Percentiles rank a stretch among this genome's conserved stretches.
Evolutionary conservation across 2,113 vertebrate species (phyloP).

Genomic region (Cavia porcellus): DNA sequence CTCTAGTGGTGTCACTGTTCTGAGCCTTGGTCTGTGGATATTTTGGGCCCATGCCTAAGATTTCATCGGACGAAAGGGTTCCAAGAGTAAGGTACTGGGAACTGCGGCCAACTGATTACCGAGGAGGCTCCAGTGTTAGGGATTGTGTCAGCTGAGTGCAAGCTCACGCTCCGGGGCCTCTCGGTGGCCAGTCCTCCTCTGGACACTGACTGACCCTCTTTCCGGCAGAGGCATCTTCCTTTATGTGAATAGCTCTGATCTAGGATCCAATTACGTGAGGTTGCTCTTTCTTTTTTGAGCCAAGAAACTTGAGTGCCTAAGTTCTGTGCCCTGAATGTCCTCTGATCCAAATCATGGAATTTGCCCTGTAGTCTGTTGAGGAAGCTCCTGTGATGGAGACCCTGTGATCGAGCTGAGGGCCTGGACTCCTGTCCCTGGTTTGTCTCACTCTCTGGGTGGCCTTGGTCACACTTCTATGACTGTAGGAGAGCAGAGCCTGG

Average conservation of each 20-base stretch:
- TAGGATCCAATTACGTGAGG: background rate
- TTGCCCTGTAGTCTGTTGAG: background rate
- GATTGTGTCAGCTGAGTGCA: background rate
- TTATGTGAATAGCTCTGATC: background rate
- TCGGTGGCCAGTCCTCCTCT: background rate
- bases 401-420: background rate
- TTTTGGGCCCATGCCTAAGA: background rate
- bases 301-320: background rate
- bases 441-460: background rate
- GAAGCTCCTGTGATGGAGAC: background rate
- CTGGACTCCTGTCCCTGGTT: background rate
- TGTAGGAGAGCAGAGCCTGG: background rate
- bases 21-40: background rate
- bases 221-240: background rate
- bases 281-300: background rate
- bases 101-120: background rate
- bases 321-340: background rate
- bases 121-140: background rate
- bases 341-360: background rate
- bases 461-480: background rate
- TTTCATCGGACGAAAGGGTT: background rate
- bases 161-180: background rate
- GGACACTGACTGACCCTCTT: background rate
- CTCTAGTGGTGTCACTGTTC: background rate
- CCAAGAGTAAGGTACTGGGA: background rate